Percentiles rank a stretch among this genome's conserved stretches.
Evolutionary conservation across 2,888 invertebrate species (phyloP).

Genomic region (Drosophila neonasuta): DNA sequence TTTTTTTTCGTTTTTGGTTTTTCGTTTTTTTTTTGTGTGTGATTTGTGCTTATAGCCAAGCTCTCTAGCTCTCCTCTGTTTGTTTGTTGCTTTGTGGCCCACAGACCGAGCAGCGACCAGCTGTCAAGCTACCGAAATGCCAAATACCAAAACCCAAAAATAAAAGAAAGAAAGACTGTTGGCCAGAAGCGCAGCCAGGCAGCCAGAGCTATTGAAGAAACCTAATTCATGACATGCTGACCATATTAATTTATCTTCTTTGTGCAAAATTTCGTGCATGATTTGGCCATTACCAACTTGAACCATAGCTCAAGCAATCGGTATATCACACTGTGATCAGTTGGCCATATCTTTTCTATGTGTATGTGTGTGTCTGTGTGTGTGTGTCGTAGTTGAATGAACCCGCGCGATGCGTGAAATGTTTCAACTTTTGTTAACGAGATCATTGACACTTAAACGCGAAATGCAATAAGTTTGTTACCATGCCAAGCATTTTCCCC

Average conservation of each 20-base stretch:
- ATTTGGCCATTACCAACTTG: constrained; percentile 69
- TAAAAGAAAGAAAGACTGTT: not conserved
- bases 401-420: constrained; percentile 69
- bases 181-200: constrained; percentile 25
- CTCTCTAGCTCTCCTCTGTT: constrained; percentile 17
- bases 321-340: constrained; percentile 63
- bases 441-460: constrained; percentile 79
- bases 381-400: constrained; percentile 61
- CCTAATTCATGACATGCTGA: constrained; percentile 78
- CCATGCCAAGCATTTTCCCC: constrained; percentile 57
- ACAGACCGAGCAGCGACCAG: constrained; percentile 4
- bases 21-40: constrained; percentile 11
- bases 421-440: constrained; percentile 72
- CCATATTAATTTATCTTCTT: constrained; percentile 79
- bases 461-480: constrained; percentile 79
- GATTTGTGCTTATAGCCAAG: constrained; percentile 8
- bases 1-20: not conserved
- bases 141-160: no score
- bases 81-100: constrained; percentile 66
- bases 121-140: constrained; percentile 6
- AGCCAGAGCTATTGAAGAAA: constrained; percentile 45
- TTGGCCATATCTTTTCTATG: constrained; percentile 47
- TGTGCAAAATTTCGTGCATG: constrained; percentile 75
- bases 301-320: constrained; percentile 29
- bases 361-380: constrained; percentile 14